Percentiles rank a stretch among this genome's conserved stretches.
These are phyloP conservation scores for Eubasilissa splendida DNA, from an alignment of 2,888 invertebrate species.

Conservation along the genomic window DNA sequence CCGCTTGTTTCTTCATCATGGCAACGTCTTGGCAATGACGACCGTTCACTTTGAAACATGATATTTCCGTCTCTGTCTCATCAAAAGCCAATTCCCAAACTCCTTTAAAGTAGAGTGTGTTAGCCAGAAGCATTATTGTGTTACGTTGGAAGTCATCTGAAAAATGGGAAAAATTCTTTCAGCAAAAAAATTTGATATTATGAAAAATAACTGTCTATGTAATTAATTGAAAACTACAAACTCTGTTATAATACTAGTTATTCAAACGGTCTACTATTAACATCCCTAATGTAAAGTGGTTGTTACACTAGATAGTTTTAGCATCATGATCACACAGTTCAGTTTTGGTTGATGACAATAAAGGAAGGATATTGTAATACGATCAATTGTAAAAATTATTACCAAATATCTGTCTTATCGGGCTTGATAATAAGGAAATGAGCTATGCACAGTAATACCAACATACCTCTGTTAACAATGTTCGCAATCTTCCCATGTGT, in stretches of 20 bases:
- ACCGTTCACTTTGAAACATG: constrained; percentile 71
- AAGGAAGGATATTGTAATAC: too few species aligned
- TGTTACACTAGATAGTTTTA: too few species aligned
- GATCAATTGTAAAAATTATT: constrained; percentile 51
- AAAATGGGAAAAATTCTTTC: neutral
- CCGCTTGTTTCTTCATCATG: constrained; percentile 75
- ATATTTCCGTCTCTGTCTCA: constrained; percentile 66
- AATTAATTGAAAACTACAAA: too few species aligned
- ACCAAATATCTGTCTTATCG: constrained; percentile 79
- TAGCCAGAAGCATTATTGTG: constrained; percentile 73
- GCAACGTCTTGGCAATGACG: constrained; percentile 68
- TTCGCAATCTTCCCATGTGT: constrained; percentile 74
- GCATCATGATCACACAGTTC: too few species aligned
- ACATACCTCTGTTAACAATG: constrained; percentile 72
- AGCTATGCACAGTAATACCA: constrained; percentile 65
- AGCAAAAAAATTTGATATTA: too few species aligned
- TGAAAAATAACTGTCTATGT: too few species aligned
- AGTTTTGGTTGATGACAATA: too few species aligned
- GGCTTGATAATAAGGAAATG: constrained; percentile 77
- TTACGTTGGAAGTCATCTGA: constrained; percentile 69
- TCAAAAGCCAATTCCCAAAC: constrained; percentile 76
- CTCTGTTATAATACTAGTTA: too few species aligned
- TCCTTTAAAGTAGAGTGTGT: constrained; percentile 80
- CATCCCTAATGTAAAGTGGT: too few species aligned
- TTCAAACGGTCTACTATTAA: too few species aligned